Conservation (phyloP, 2,113 vertebrate species). For the Phyllostomus discolor region DNA sequence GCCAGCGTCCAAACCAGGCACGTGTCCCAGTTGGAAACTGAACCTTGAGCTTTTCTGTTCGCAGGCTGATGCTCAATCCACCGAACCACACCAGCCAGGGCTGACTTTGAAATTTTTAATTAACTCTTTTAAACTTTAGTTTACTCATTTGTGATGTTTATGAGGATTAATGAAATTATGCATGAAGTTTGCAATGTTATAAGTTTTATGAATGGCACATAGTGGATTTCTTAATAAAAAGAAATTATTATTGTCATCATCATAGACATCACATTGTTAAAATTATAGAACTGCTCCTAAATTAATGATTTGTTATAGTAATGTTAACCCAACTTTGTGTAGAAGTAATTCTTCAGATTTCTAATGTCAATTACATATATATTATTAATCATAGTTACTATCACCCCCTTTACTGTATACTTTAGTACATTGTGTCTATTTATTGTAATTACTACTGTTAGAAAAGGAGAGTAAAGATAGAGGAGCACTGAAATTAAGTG, state of each 20-base stretch:
- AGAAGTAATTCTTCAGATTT: neutral
- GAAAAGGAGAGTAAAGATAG: neutral
- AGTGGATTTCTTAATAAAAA: neutral
- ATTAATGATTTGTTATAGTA: neutral
- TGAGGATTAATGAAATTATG: neutral
- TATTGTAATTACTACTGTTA: neutral
- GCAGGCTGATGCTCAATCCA: no score
- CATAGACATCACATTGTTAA: neutral
- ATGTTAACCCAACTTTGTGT: neutral
- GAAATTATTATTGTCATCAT: neutral
- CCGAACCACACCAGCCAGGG: no score
- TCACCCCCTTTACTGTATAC: neutral
- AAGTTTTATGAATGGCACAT: neutral
- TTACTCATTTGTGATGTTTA: neutral
- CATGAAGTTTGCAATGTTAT: neutral
- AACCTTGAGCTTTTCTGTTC: no score
- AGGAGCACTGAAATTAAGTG: neutral
- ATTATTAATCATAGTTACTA: neutral
- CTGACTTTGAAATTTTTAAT: slow-evolving; percentile 6
- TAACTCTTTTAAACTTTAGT: neutral
- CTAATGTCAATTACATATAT: neutral
- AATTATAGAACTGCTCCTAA: neutral
- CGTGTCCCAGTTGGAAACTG: no score
- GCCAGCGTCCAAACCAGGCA: no score
- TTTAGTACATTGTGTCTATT: neutral